phyloP scores from a whole-genome alignment of 2,113 vertebrate genomes.

The Carlito syrichta region DNA sequence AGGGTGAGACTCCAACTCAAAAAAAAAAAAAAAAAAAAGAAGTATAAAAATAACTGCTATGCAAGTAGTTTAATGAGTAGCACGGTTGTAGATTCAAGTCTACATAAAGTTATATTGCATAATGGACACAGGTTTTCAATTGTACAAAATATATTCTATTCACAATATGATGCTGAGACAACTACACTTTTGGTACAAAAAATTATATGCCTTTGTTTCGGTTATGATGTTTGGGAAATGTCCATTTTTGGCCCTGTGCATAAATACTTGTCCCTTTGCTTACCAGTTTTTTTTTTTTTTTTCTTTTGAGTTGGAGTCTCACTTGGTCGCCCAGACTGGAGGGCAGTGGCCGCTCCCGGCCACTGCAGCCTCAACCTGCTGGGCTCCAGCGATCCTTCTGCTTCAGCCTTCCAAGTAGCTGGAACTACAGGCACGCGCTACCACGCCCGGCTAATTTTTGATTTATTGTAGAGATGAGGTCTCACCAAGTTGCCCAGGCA shows the following conservation, averaged over 20 bases:
- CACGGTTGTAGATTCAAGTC: background rate
- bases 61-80: background rate
- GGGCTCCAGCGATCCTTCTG: too few relatives aligned
- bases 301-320: too few relatives aligned
- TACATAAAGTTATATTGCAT: background rate
- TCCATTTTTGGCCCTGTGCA: background rate
- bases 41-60: background rate
- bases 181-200: background rate
- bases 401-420: too few relatives aligned
- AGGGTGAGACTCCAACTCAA: too few relatives aligned
- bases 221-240: background rate
- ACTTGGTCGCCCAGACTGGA: too few relatives aligned
- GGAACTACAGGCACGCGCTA: too few relatives aligned
- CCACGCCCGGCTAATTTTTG: too few relatives aligned
- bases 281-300: too few relatives aligned
- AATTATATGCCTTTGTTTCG: background rate
- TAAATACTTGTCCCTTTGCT: background rate
- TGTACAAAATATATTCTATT: background rate
- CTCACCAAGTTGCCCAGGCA: too few relatives aligned
- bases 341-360: too few relatives aligned
- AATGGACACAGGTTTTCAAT: background rate
- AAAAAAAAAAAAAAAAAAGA: background rate
- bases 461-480: too few relatives aligned
- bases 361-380: too few relatives aligned
- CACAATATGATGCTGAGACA: background rate